Base-by-base conservation (phyloP, 2,888 invertebrate genomes). In the Lucinisca nassula region DNA sequence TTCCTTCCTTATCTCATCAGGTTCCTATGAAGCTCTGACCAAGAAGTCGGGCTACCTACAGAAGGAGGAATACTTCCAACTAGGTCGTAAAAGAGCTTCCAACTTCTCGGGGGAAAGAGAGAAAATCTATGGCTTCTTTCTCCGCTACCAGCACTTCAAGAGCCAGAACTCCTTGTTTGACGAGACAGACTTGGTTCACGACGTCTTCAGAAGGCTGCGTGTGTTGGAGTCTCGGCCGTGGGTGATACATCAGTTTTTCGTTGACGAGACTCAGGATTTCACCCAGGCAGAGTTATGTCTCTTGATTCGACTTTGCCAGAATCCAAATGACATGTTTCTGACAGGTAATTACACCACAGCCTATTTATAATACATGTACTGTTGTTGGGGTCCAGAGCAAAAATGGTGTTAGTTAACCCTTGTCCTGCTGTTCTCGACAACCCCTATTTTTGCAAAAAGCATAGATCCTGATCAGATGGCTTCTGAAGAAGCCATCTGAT, bases 201-300 rank as follows among this genome's bases (percentile, higher is more conserved):
- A 92, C 45, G 79, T 92, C 17, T 90, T 81, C 61, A n/a, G 76
- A 0, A 85, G 94, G 2, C 79, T 94, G 27, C 61, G 79, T 27
- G 76, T 85, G 27, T 49, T 76, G 30, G 67, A 79, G 14, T 37
- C 74, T 8, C 76, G 83, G 21, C 81, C 88, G 10, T 93, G 93
- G 92, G 83, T 90, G 0, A 73, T 94, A 8, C 94, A 94, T 76
- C 92, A 94, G 89, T 84, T 95, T n/a, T 95, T 91, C 86, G 94
- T 95, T 0, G 95, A 95, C 78, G 95, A 95, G 85, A 94, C 94
- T 0, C 95, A 95, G 82, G 95, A 95, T 75, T 95, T 95, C 87
- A 94, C 95, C 0, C 95, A 95, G 82, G 94, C 95, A 30, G 95
- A 95, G 79, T 87, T 95, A n/a, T 93, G 92, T 78, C 92, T 95